Evolutionary conservation across 2,888 invertebrate genomes (phyloP), one percentile per base, ranked within the genome.

Genomic region (Neria commutata): DNA sequence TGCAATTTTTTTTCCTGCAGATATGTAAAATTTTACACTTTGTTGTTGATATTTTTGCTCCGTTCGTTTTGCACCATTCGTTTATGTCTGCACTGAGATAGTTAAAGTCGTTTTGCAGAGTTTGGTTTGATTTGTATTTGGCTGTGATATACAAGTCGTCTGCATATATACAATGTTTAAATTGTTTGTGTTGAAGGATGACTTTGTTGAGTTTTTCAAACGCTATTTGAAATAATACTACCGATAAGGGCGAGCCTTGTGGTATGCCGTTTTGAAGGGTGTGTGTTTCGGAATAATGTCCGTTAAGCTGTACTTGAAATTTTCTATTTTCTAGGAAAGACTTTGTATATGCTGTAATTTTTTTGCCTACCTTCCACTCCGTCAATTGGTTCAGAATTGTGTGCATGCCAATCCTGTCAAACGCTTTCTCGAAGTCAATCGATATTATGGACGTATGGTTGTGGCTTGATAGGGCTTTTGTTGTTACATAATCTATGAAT

Each of bases 381-480:
- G 25, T 49, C 8, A 48, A n/a, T 40, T 56, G 48, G 3, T 56
- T n/a, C 4, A 56, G 19, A 10, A 56, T 34, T 2, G 42, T n/a
- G 49, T 57, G 52, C 2, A 49, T 42, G 11, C 52, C 51, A 3
- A 57, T 24, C 3, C 19, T 42, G 42, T 42, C 42, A 5, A 42
- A 42, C 10, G 42, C 42, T 16, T 42, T 42, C 17, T 47, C 40
- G 25, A 58, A 58, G 16, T 52, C 53, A 1, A 34, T 16, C 4
- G 47, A 37, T 3, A 46, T 37, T 5, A 57, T 46, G 1, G 57
- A 34, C 8, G 52, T 46, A 17, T 57, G 52, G 29, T 57, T 57
- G 6, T 34, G 48, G 10, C 24, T n/a, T 11, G 48, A 49, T 14
- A 40, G 23, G 1, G 53, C n/a, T n/a, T n/a, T n/a, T n/a, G n/a